Base-by-base conservation (phyloP, 2,113 vertebrate genomes). In the Lepus europaeus region DNA sequence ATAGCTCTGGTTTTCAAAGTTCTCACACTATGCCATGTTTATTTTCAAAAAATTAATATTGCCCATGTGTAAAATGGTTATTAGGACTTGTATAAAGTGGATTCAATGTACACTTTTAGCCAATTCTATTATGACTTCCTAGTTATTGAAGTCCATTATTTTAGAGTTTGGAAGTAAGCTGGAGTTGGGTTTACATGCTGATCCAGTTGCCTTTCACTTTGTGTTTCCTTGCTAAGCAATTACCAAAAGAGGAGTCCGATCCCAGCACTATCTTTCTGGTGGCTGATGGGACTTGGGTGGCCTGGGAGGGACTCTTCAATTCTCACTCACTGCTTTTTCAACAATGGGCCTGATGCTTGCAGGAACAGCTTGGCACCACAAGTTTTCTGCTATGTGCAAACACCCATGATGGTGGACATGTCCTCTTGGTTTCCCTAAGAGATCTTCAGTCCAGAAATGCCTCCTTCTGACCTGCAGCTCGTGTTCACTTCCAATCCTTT, bases 101-200 rank as follows among this genome's bases (percentile, higher is more conserved):
- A 81, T 68, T 61, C 2, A 23, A 23, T 39, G 25, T 7, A 66
- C 23, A 66, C 8, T 25, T 80, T 90, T 11, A 82, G 45, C 29
- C 23, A 66, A 61, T 78, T 45, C 36, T 51, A 73, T 45, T 82
- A 53, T n/a, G 27, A 56, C 6, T 33, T 78, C 56, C 51, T 16
- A 51, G 31, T 77, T 82, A 16, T 91, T 91, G 56, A 83, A 82
- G 59, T 84, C 29, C 79, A 25, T 80, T 85, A n/a, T 89, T 87
- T 92, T 31, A 51, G 13, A 78, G 81, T 79, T 85, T 74, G 17
- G 61, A 91, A 91, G 36, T 10, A 33, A 69, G 64, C 27, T 6
- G 72, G 14, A 45, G 6, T 27, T 78, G 27, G 78, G 8, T 93
- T 91, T 82, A 74, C 74, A 45, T 59, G 27, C 25, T 64, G 10